Evolutionary conservation across 2,113 vertebrate species (phyloP).

Genomic region (Ondatra zibethicus): DNA sequence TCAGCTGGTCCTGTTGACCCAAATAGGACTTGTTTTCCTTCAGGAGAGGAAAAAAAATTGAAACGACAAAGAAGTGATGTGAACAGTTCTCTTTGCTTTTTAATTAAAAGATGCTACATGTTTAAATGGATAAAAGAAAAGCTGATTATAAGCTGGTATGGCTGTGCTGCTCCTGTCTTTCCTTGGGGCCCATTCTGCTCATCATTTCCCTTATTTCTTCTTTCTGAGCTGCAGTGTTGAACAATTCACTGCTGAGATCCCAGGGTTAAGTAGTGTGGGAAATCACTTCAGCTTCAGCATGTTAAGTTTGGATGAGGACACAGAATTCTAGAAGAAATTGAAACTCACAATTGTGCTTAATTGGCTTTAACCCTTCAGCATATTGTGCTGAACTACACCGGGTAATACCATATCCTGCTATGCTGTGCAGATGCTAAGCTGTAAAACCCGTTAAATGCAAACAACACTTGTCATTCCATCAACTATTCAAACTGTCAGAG

Average conservation of each 20-base stretch:
- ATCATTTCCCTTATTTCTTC: slow-evolving; percentile 34
- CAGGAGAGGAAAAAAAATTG: neutral
- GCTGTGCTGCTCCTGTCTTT: slow-evolving; percentile 14
- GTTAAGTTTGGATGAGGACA: slow-evolving; percentile 63
- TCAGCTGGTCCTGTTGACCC: neutral
- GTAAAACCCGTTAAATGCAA: slow-evolving; percentile 79
- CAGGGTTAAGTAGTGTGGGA: slow-evolving; percentile 60
- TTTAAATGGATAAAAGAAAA: slow-evolving; percentile 59
- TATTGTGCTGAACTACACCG: slow-evolving; percentile 42
- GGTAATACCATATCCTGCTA: slow-evolving; percentile 51
- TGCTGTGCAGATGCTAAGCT: slow-evolving; percentile 71
- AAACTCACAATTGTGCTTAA: slow-evolving; percentile 71
- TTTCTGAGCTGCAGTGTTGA: slow-evolving; percentile 59
- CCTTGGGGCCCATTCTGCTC: slow-evolving; percentile 36
- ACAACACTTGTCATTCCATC: slow-evolving; percentile 79
- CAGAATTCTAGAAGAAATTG: slow-evolving; percentile 68
- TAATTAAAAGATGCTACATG: neutral
- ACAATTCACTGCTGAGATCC: slow-evolving; percentile 59
- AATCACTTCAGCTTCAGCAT: slow-evolving; percentile 56
- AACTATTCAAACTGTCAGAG: slow-evolving; percentile 82
- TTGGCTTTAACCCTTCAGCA: slow-evolving; percentile 75
- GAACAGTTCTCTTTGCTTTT: neutral
- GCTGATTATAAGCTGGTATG: neutral
- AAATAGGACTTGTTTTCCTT: neutral
- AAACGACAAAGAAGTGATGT: neutral